Evolutionary conservation across 2,888 invertebrate species (phyloP).

Genomic region (Trissoscelio sp.): DNA sequence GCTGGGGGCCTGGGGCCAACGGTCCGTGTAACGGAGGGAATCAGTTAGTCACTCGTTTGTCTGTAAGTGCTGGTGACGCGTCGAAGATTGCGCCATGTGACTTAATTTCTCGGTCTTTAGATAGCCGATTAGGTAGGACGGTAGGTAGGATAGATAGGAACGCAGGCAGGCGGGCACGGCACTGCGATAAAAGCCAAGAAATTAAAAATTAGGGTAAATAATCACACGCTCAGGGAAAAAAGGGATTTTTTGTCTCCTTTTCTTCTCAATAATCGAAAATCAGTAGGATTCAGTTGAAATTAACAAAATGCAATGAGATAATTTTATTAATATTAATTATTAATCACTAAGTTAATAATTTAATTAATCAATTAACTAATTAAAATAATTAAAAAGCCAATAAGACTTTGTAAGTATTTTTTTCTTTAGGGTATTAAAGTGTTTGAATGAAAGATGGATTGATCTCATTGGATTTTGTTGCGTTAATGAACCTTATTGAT

Average conservation of each 20-base stretch:
- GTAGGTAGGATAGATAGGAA: constrained; percentile 63
- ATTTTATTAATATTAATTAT: too few species aligned
- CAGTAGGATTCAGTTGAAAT: not conserved
- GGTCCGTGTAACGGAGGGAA: too few species aligned
- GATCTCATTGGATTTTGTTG: not conserved
- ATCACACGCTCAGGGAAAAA: constrained; percentile 64
- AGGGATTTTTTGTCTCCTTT: constrained; percentile 3
- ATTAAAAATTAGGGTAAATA: constrained; percentile 37
- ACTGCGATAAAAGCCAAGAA: constrained; percentile 68
- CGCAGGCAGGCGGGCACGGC: constrained; percentile 65
- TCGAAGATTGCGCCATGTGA: constrained; percentile 64
- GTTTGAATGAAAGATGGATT: too few species aligned
- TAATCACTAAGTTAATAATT: too few species aligned
- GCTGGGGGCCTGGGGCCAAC: too few species aligned
- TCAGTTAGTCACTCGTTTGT: too few species aligned
- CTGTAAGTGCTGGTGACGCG: constrained; percentile 40
- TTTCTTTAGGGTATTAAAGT: too few species aligned
- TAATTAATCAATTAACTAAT: too few species aligned
- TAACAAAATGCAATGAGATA: not conserved
- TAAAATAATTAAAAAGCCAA: too few species aligned
- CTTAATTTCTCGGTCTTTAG: constrained; percentile 65
- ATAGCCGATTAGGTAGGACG: constrained; percentile 63
- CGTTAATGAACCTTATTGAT: not conserved
- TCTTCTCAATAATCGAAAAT: constrained; percentile 1
- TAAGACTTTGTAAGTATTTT: too few species aligned